Evolutionary conservation across 2,113 vertebrate genomes (phyloP).

Genomic region (Halichoeres trimaculatus): DNA sequence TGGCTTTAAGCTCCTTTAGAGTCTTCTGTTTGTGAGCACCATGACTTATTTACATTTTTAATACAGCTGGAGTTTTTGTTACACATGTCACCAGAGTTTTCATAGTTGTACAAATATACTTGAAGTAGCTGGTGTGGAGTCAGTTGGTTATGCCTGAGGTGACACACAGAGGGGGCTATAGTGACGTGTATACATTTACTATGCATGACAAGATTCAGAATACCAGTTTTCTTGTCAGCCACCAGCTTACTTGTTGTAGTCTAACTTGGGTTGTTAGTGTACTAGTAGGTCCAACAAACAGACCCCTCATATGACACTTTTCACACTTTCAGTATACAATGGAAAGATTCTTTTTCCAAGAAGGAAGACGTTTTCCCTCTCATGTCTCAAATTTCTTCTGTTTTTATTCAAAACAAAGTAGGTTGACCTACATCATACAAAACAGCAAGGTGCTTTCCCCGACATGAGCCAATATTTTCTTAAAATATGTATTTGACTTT

Average conservation of each 20-base stretch:
- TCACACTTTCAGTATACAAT: background rate
- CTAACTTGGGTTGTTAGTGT: background rate
- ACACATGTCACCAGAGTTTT: background rate
- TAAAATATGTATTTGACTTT: constrained; percentile 3
- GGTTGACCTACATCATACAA: background rate
- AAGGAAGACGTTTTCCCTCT: background rate
- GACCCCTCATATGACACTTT: background rate
- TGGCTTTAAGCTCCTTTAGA: background rate
- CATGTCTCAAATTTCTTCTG: background rate
- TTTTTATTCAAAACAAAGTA: constrained; percentile 26
- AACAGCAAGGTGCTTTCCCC: background rate
- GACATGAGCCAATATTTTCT: background rate
- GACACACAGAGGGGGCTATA: background rate
- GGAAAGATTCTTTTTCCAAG: background rate
- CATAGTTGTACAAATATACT: background rate
- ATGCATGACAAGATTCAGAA: background rate
- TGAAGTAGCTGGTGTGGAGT: background rate
- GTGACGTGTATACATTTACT: constrained; percentile 6
- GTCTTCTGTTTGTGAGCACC: background rate
- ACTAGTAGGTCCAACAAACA: background rate
- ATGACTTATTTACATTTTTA: background rate
- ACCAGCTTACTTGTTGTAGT: constrained; percentile 31
- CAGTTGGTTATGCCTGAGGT: background rate
- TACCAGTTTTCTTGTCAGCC: constrained; percentile 41
- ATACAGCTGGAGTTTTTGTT: background rate